Evolutionary conservation across 2,113 vertebrate genomes (phyloP).

Genomic region (Acanthochromis polyacanthus): DNA sequence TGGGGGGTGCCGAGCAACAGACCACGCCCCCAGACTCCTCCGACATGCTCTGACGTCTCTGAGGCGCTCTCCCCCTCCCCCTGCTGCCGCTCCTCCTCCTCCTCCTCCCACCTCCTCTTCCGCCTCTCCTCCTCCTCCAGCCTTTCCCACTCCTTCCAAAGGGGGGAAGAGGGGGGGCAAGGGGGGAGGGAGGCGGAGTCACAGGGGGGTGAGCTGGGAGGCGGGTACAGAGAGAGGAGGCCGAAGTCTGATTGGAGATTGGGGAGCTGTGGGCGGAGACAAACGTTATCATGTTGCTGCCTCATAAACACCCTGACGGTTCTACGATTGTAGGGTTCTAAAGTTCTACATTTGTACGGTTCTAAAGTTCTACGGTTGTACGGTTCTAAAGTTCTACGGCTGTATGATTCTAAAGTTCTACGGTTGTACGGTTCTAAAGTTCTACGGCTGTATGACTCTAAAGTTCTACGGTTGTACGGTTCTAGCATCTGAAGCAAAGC

Average conservation of each 20-base stretch:
- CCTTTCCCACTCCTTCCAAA: constrained; percentile 65
- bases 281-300: too few species aligned
- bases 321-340: too few species aligned
- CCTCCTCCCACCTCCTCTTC: constrained; percentile 39
- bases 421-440: too few species aligned
- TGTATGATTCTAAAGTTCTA: too few species aligned
- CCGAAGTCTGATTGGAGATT: constrained; percentile 59
- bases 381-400: too few species aligned
- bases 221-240: constrained; percentile 48
- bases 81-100: constrained; percentile 75
- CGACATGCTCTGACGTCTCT: constrained; percentile 59
- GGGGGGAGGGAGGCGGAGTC: not conserved
- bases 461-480: too few species aligned
- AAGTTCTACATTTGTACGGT: too few species aligned
- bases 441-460: too few species aligned
- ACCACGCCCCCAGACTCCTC: constrained; percentile 23
- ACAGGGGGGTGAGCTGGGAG: constrained; percentile 40
- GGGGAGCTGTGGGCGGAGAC: constrained; percentile 38
- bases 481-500: too few species aligned
- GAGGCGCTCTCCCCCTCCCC: constrained; percentile 77
- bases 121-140: constrained; percentile 17
- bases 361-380: too few species aligned
- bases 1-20: constrained; percentile 41
- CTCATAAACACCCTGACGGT: too few species aligned
- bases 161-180: not conserved